These are phyloP conservation scores for Carterocephalus palaemon DNA, from an alignment of 2,888 invertebrate species.

Conservation along the genomic window DNA sequence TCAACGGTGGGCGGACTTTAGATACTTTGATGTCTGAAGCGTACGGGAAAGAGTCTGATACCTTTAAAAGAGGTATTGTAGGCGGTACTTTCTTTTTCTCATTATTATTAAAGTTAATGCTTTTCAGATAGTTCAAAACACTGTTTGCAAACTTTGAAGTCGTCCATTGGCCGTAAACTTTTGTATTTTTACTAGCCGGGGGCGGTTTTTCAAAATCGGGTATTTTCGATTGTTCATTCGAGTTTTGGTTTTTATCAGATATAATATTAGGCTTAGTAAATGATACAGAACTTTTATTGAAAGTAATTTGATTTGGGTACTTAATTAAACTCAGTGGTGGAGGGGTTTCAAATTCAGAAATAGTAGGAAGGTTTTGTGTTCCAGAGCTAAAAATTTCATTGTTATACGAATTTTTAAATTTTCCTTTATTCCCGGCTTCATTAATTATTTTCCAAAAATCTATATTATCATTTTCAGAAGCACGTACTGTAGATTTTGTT, in stretches of 20 bases:
- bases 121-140: conserved; percentile 64
- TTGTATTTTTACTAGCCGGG: conserved; percentile 41
- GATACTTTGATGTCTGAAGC: conserved; percentile 51
- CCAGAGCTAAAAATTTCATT: conserved; percentile 30
- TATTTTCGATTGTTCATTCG: conserved; percentile 27
- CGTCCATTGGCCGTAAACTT: conserved; percentile 63
- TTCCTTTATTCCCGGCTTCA: conserved; percentile 36
- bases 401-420: conserved; percentile 37
- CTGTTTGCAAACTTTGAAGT: conserved; percentile 60
- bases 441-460: conserved; percentile 49
- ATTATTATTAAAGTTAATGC: conserved; percentile 47
- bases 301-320: conserved; percentile 34
- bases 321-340: conserved; percentile 41
- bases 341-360: conserved; percentile 59
- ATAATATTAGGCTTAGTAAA: conserved; percentile 21
- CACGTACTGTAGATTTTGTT: conserved; percentile 26
- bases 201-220: conserved; percentile 55
- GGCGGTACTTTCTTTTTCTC: conserved; percentile 48
- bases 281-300: conserved; percentile 26
- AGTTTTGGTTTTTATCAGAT: conserved; percentile 16
- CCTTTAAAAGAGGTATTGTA: conserved; percentile 53
- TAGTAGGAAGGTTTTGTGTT: conserved; percentile 36
- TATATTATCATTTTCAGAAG: conserved; percentile 34
- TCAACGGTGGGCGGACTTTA: conserved; percentile 47
- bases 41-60: conserved; percentile 58